phyloP scores from a whole-genome alignment of 2,797 vertebrate species.

The Hylomyscus alleni region DNA sequence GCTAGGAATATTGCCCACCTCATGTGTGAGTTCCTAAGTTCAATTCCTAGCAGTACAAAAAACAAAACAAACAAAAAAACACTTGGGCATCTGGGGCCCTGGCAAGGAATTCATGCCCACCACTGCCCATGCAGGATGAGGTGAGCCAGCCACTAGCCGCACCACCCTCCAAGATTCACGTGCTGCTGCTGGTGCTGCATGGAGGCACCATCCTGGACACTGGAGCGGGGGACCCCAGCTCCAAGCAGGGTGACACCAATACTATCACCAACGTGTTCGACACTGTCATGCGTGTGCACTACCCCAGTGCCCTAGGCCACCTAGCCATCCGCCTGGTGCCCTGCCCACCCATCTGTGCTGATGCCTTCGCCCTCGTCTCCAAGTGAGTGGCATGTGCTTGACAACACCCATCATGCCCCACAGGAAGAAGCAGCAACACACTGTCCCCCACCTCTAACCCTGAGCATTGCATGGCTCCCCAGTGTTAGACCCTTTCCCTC shows the following conservation, averaged over 20 bases:
- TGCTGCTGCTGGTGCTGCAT: constrained; percentile 96
- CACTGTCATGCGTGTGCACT: constrained; percentile 97
- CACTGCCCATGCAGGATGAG: constrained; percentile 90
- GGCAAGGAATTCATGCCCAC: background rate
- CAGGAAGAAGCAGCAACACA: background rate
- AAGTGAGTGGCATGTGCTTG: constrained; percentile 90
- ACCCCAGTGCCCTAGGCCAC: constrained; percentile 95
- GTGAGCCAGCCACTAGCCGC: constrained; percentile 89
- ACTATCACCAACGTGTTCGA: constrained; percentile 96
- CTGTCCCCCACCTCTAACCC: background rate
- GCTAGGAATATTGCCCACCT: background rate
- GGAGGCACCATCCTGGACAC: constrained; percentile 99
- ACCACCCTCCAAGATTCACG: constrained; percentile 95
- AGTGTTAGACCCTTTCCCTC: background rate
- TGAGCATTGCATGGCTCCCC: background rate
- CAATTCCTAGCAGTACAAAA: background rate
- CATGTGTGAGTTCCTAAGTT: background rate
- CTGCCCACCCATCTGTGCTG: constrained; percentile 97
- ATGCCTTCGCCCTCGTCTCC: constrained; percentile 97
- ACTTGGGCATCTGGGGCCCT: background rate
- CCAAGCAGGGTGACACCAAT: constrained; percentile 97
- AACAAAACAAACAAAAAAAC: background rate
- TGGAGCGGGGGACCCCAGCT: constrained; percentile 95
- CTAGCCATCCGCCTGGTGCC: constrained; percentile 97
- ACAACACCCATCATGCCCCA: fast-evolving